phyloP scores from a whole-genome alignment of 2,888 invertebrate genomes.

The Caenorhabditis angaria region DNA sequence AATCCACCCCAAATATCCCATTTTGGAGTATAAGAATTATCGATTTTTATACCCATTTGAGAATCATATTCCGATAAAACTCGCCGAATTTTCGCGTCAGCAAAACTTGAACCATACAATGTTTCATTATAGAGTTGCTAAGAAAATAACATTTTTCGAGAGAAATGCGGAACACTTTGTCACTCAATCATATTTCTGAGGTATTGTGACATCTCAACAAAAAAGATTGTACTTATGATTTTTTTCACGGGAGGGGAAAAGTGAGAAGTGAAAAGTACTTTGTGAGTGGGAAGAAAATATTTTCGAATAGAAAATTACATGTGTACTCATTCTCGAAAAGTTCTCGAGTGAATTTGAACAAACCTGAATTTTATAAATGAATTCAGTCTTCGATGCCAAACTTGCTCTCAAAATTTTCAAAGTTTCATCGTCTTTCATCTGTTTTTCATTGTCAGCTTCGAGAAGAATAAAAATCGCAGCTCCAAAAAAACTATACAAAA shows the following conservation, averaged over 20 bases:
- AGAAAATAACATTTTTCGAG: conserved; percentile 13
- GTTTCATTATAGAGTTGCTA: conserved; percentile 36
- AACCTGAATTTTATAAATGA: conserved; percentile 49
- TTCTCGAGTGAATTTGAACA: neutral
- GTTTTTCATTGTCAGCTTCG: conserved; percentile 50
- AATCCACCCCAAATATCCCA: conserved; percentile 73
- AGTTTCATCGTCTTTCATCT: conserved; percentile 21
- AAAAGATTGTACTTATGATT: too few relatives aligned
- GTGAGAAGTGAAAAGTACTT: too few relatives aligned
- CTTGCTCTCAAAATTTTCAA: conserved; percentile 35
- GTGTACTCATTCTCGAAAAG: neutral
- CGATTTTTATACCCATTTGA: conserved; percentile 49
- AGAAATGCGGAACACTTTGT: too few relatives aligned
- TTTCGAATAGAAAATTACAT: too few relatives aligned
- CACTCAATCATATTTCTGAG: too few relatives aligned
- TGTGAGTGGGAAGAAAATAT: too few relatives aligned
- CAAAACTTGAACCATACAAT: conserved; percentile 32
- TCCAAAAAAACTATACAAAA: conserved; percentile 62
- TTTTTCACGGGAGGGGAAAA: too few relatives aligned
- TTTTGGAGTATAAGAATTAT: conserved; percentile 36
- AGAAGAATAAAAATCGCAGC: conserved; percentile 60
- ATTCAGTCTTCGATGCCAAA: conserved; percentile 40
- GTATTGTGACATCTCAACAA: neutral
- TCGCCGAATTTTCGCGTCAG: conserved; percentile 42
- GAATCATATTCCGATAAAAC: conserved; percentile 47